Evolutionary conservation across 2,888 invertebrate species (phyloP).

Genomic region (Drosophila cracens): DNA sequence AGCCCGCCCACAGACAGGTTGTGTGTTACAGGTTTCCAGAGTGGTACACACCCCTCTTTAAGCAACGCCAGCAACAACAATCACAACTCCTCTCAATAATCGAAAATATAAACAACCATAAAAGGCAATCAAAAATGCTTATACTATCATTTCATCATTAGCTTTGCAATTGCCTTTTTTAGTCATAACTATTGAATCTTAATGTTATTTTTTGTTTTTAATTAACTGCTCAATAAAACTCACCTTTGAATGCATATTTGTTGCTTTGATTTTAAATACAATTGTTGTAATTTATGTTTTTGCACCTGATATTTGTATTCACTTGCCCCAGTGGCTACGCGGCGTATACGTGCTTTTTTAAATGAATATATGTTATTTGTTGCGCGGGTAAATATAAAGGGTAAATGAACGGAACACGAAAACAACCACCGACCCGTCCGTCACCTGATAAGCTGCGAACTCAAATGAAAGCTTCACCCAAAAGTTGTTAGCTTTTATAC

Average conservation of each 20-base stretch:
- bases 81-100: slow-evolving; percentile 12
- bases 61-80: slow-evolving; percentile 5
- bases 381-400: slow-evolving; percentile 36
- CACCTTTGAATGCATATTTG: slow-evolving; percentile 58
- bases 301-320: slow-evolving; percentile 20
- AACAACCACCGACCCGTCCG: slow-evolving; percentile 58
- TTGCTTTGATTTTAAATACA: slow-evolving; percentile 4
- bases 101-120: slow-evolving; percentile 5
- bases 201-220: not conserved
- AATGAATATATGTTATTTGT: slow-evolving; percentile 19
- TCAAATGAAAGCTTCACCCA: slow-evolving; percentile 77
- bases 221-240: slow-evolving; percentile 35
- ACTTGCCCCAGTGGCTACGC: slow-evolving; percentile 54
- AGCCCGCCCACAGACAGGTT: slow-evolving; percentile 40
- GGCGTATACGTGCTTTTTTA: slow-evolving; percentile 62
- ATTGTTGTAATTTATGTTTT: slow-evolving; percentile 2
- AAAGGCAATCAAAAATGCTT: slow-evolving; percentile 15
- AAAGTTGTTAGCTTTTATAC: slow-evolving; percentile 79
- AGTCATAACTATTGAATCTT: not conserved
- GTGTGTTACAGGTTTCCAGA: slow-evolving; percentile 49
- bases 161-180: slow-evolving; percentile 9
- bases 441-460: slow-evolving; percentile 69
- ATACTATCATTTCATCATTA: slow-evolving; percentile 25
- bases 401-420: slow-evolving; percentile 25
- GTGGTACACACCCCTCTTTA: slow-evolving; percentile 61